Evolutionary conservation across 2,113 vertebrate species (phyloP), one percentile per base, ranked within the genome.

Genomic region (Lota lota): DNA sequence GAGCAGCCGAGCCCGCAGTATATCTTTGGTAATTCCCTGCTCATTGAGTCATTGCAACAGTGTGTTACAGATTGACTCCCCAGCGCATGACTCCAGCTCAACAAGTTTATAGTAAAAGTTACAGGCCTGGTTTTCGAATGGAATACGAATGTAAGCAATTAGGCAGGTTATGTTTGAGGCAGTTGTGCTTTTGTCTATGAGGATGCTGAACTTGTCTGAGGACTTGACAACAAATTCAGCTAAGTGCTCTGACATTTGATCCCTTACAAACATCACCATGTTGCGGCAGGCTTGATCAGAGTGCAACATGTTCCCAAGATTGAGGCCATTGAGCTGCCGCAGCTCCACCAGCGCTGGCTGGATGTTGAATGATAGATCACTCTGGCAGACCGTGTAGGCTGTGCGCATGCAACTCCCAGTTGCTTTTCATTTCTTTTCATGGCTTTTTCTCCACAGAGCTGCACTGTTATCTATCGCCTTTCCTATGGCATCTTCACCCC

Each of bases 291-390:
- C 56, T 16, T 58, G n/a, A 16, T 58, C 56, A 58, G 56, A 58
- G 19, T 20, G 56, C n/a, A n/a, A n/a, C n/a, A n/a, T n/a, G n/a
- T n/a, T n/a, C n/a, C n/a, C n/a, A n/a, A n/a, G n/a, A n/a, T n/a
- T n/a, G n/a, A n/a, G n/a, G n/a, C n/a, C n/a, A n/a, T n/a, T n/a
- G n/a, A n/a, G n/a, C n/a, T n/a, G 56, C 16, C 20, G 56, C 56
- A 58, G 56, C 16, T 58, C 56, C 56, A 58, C 56, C 56, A 58
- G n/a, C 56, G 8, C 8, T 58, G 56, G 56, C 56, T 58, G 56
- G 56, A 20, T 58, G 5, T 58, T 58, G 56, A 58, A 58, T 58
- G 56, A 58, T 8, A 58, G 56, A 16, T 58, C 19, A 20, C 20
- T 12, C 16, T 58, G 56, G 17, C 56, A 58, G 56, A 58, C 16